phyloP scores from a whole-genome alignment of 2,888 invertebrate species.

The Limnephilus lunatus region DNA sequence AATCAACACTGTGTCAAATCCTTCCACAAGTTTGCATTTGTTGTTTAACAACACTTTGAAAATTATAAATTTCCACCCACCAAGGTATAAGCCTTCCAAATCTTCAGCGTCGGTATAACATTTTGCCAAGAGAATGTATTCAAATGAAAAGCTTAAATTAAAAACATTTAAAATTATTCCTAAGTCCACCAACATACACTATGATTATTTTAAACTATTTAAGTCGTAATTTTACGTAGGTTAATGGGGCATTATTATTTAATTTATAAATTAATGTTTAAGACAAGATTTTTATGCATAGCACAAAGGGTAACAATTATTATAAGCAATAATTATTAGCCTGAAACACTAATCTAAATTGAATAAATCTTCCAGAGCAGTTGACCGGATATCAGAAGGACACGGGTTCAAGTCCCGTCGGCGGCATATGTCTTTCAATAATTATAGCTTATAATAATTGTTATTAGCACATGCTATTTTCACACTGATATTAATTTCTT shows the following conservation, averaged over 20 bases:
- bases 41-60: slow-evolving; percentile 41
- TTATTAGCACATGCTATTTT: too few relatives aligned
- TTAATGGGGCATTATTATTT: too few relatives aligned
- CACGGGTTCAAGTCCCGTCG: too few relatives aligned
- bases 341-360: too few relatives aligned
- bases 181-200: background rate
- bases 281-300: too few relatives aligned
- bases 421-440: too few relatives aligned
- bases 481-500: background rate
- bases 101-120: background rate
- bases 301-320: too few relatives aligned
- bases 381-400: too few relatives aligned
- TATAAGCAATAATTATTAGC: too few relatives aligned
- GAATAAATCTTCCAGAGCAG: too few relatives aligned
- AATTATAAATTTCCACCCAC: slow-evolving; percentile 35
- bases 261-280: too few relatives aligned
- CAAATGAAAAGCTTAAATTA: background rate
- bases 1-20: slow-evolving; percentile 59
- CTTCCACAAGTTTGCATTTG: slow-evolving; percentile 47
- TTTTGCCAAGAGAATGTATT: background rate
- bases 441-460: too few relatives aligned
- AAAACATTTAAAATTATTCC: background rate
- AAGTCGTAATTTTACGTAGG: background rate
- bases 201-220: background rate
- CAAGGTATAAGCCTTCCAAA: background rate